phyloP scores from a whole-genome alignment of 2,888 invertebrate species.

The Camponotus fellah region DNA sequence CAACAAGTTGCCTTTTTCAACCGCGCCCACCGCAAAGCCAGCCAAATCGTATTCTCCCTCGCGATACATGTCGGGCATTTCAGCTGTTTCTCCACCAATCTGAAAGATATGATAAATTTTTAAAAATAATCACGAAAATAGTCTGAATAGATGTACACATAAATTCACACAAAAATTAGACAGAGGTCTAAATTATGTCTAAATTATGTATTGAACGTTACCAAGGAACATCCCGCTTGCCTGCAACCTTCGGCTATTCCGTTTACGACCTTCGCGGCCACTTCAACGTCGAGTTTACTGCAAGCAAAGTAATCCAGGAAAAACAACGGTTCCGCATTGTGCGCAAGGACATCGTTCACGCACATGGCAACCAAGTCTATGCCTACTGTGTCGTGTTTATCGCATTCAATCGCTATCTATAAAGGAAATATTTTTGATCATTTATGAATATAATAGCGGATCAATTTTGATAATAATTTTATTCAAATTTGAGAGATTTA shows the following conservation, averaged over 20 bases:
- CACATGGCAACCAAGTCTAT: slow-evolving; percentile 99
- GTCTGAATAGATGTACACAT: not conserved
- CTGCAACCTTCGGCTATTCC: slow-evolving; percentile 96
- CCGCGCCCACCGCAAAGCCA: slow-evolving; percentile 97
- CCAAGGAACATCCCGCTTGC: slow-evolving; percentile 95
- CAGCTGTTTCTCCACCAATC: slow-evolving; percentile 97
- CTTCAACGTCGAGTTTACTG: slow-evolving; percentile 92
- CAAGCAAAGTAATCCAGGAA: slow-evolving; percentile 99
- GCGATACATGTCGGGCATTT: slow-evolving; percentile 98
- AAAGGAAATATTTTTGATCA: slow-evolving; percentile 79
- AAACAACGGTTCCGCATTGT: slow-evolving; percentile 98
- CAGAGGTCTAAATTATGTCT: not conserved
- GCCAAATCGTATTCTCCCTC: slow-evolving; percentile 97
- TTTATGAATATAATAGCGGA: not conserved
- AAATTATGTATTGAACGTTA: slow-evolving; percentile 83
- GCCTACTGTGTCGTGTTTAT: slow-evolving; percentile 94
- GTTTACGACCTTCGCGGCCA: slow-evolving; percentile 92
- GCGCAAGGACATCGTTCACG: slow-evolving; percentile 97
- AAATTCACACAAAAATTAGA: not conserved
- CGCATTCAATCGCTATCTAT: slow-evolving; percentile 93
- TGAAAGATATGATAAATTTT: slow-evolving; percentile 82
- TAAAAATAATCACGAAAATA: not conserved
- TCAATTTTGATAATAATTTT: not conserved
- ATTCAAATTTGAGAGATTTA: slow-evolving; percentile 80
- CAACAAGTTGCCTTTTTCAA: slow-evolving; percentile 92